Evolutionary conservation across 2,888 invertebrate species (phyloP), one percentile per base, ranked within the genome.

Genomic region (Dendrolimus pini): DNA sequence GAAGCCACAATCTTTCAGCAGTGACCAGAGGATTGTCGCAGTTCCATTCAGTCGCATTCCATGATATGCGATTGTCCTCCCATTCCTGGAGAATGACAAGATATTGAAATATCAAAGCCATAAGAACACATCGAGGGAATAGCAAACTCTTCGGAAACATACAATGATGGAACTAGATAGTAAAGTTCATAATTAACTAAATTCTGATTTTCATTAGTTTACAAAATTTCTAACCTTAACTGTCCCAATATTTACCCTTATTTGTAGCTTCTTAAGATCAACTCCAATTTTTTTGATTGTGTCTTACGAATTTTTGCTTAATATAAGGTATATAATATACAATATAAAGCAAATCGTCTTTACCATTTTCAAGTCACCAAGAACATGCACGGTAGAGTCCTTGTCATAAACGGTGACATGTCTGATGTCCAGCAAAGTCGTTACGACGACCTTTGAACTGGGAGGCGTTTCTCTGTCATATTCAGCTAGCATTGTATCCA

Each of bases 1-100:
- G 96, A 78, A 93, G 93, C 95, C 96, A 97, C 66, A 96, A 89
- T 74, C 95, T 95, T 77, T 94, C 94, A 60, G 93, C 93, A 9
- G 93, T 92, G 70, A 94, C 85, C 74, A 94, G 92, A 53, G 94
- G 80, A 54, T 81, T 78, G 18, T 83, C 84, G 56, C 96, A 87
- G 41, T 93, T 94, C 66, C 95, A 95, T 30, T 93, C 92, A 2
- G 87, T 83, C 0, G 91, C 78, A 72, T 95, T 94, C 96, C 96
- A 96, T 56, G 89, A 85, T 7, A 96, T 81, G 59, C 95, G 94
- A n/a, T 93, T 92, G 74, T 96, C 96, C 54, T 77, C 80, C 96
- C 96, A 96, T n/a, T 72, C 74, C 96, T 96, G 78, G 9, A 83
- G 79, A 57, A 30, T 30, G 30, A 30, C 30, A 30, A 6, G 30